Base-by-base conservation (phyloP, 2,888 invertebrate species). In the Agonum fuliginosum region DNA sequence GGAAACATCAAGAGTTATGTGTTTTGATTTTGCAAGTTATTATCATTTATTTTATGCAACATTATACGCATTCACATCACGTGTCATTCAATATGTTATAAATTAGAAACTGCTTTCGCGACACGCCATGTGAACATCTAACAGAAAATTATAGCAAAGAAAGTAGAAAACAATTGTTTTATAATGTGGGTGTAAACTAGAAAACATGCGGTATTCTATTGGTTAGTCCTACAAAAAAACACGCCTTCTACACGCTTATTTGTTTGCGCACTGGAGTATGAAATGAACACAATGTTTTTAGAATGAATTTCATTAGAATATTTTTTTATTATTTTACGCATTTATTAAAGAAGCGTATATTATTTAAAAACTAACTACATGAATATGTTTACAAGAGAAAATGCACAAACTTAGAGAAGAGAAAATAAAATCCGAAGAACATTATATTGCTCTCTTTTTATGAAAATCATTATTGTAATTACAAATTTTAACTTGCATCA, bases 211-310 rank as follows among this genome's bases (percentile, higher is more conserved):
- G 58, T 58, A 12, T n/a, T 48, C 17, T 58, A 58, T 58, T 58
- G 58, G 58, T 27, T 27, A 1, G n/a, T 6, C 10, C 1, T 12
- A 27, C 14, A 58, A 58, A 58, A 58, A 27, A 10, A 58, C 58
- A 58, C 58, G 58, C 58, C 58, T 34, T 58, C 58, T 58, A 4
- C n/a, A 6, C 27, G 24, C 14, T 58, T 24, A 58, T 27, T 58
- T 58, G 58, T 58, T 58, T 58, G 58, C n/a, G 58, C 58, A 58
- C 30, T 30, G 27, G 12, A 30, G 12, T 30, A 27, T 58, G 27
- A 58, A 58, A 5, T 30, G 27, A 12, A 58, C 58, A 20, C 20
- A 48, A n/a, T n/a, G 6, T 37, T 37, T 37, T 1, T 37, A 3
- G 12, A n/a, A 10, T 12, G 37, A n/a, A n/a, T n/a, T n/a, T n/a